These are phyloP conservation scores for Vespertilio murinus DNA, from an alignment of 2,797 vertebrate genomes.

Conservation along the genomic window DNA sequence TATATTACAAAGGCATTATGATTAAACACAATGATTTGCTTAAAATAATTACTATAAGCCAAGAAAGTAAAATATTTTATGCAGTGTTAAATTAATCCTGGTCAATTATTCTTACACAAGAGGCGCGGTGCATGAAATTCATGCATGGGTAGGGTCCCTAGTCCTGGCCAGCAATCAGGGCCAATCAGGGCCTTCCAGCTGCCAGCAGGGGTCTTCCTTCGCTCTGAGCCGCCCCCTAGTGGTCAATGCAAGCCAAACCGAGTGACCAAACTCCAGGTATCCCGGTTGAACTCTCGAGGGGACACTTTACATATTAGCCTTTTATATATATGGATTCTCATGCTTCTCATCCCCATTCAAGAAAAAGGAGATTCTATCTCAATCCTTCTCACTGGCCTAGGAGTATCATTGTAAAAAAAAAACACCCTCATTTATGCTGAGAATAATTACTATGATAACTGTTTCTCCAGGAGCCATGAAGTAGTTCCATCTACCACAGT, in stretches of 20 bases:
- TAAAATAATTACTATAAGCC: constrained; percentile 3
- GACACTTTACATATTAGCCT: too few species aligned
- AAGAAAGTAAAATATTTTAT: background rate
- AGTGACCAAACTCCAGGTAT: too few species aligned
- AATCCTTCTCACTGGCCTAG: background rate
- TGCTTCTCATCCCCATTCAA: background rate
- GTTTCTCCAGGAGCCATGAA: background rate
- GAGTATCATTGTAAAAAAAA: background rate
- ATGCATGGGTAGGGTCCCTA: too few species aligned
- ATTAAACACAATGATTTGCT: constrained; percentile 77
- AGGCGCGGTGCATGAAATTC: too few species aligned
- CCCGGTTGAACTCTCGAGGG: too few species aligned
- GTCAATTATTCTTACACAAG: background rate
- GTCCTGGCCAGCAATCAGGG: too few species aligned
- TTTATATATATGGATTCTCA: background rate
- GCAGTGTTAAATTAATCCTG: background rate
- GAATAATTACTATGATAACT: background rate
- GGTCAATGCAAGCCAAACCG: too few species aligned
- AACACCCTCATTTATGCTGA: background rate
- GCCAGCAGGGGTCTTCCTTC: too few species aligned
- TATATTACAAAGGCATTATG: constrained; percentile 92
- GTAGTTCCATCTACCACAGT: background rate
- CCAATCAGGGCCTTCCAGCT: too few species aligned
- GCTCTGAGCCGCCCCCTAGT: too few species aligned
- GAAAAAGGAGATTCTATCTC: background rate